phyloP scores from a whole-genome alignment of 2,797 vertebrate species.

The Microtus agrestis region DNA sequence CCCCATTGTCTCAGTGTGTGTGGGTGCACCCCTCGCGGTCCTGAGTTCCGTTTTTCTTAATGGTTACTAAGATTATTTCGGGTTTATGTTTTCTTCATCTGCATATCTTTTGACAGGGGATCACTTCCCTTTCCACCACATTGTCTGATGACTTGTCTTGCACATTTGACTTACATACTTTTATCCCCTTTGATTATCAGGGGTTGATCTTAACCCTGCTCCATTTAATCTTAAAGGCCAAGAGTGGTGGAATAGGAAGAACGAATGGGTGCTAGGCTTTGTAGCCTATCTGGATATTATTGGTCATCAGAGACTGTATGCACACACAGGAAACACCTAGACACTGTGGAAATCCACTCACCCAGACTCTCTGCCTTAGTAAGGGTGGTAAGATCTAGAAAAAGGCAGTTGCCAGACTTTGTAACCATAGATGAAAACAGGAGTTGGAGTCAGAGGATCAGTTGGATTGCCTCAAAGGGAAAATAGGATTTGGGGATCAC shows the following conservation, averaged over 20 bases:
- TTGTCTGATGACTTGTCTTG: constrained; percentile 22
- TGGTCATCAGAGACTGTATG: background rate
- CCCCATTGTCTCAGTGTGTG: too few species aligned
- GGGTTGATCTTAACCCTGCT: background rate
- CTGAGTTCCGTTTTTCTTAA: background rate
- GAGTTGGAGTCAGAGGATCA: background rate
- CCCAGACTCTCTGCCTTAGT: background rate
- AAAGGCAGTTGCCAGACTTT: background rate
- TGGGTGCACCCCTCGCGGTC: too few species aligned
- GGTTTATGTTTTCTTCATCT: background rate
- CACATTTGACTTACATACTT: constrained; percentile 1
- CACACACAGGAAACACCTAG: background rate
- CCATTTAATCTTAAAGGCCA: background rate
- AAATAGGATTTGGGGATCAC: background rate
- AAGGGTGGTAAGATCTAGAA: background rate
- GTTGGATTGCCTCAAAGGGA: background rate
- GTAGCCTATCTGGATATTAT: background rate
- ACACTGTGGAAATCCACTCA: background rate
- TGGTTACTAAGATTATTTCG: background rate
- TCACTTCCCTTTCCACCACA: background rate
- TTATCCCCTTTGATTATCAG: background rate
- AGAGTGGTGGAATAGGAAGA: background rate
- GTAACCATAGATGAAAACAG: background rate
- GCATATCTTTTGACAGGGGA: background rate
- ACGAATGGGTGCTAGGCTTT: background rate